These are phyloP conservation scores for Drosophila mauritiana DNA, from an alignment of 1,140 invertebrate species.

Conservation along the genomic window DNA sequence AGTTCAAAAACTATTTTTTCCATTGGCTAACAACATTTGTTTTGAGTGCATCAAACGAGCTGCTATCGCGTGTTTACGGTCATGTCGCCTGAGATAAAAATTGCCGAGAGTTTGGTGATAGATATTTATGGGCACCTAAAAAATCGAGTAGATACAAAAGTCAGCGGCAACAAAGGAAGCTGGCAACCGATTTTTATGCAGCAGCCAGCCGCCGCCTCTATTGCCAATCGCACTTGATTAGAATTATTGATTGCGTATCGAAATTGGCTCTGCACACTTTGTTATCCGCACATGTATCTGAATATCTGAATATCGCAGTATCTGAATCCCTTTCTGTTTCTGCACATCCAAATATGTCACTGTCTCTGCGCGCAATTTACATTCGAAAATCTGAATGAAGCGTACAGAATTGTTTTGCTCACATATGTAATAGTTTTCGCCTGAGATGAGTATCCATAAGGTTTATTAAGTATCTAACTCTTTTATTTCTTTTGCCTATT, in stretches of 20 bases:
- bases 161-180: conserved; percentile 38
- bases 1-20: too few relatives aligned
- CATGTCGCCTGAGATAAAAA: conserved; percentile 46
- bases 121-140: conserved; percentile 72
- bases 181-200: conserved; percentile 62
- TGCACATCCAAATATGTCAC: conserved; percentile 26
- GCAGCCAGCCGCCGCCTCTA: conserved; percentile 27
- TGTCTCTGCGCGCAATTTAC: conserved; percentile 28
- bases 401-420: background rate
- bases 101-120: conserved; percentile 7
- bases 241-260: conserved; percentile 81
- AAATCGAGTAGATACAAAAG: conserved; percentile 39
- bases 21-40: background rate
- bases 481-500: too few relatives aligned
- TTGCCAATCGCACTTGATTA: conserved; percentile 79
- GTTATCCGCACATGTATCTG: conserved; percentile 44
- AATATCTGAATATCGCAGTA: background rate
- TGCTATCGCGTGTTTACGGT: conserved; percentile 60
- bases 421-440: background rate
- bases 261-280: conserved; percentile 68
- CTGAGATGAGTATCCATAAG: background rate
- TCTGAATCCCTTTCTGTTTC: background rate
- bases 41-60: background rate
- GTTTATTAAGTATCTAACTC: too few relatives aligned
- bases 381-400: conserved; percentile 6